These are phyloP conservation scores for Cantharis nigra DNA, from an alignment of 2,888 invertebrate genomes.

Conservation along the genomic window DNA sequence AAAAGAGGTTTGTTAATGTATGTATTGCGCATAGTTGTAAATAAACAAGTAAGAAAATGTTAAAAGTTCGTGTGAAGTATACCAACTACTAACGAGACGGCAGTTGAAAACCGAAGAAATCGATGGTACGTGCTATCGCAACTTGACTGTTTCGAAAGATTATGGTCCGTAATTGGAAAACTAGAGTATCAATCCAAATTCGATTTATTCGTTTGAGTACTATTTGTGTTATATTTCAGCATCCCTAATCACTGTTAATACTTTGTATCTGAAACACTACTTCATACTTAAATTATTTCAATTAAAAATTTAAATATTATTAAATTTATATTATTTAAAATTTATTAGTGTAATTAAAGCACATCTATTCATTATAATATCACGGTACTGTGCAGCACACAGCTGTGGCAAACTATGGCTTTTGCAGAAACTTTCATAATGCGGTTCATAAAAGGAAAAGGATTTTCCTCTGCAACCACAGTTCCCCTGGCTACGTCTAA, in stretches of 20 bases:
- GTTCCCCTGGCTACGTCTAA: too few species aligned
- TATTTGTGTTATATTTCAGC: constrained; percentile 11
- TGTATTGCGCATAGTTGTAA: constrained; percentile 3
- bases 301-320: not conserved
- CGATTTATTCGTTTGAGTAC: constrained; percentile 23
- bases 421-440: not conserved
- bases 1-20: not conserved
- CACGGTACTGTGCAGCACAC: not conserved
- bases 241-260: constrained; percentile 6
- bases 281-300: not conserved
- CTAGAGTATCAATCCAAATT: constrained; percentile 25
- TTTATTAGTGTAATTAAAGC: not conserved
- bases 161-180: constrained; percentile 23
- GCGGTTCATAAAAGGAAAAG: not conserved
- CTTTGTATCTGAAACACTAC: not conserved
- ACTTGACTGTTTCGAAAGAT: constrained; percentile 22
- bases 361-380: not conserved
- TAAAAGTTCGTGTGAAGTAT: constrained; percentile 9
- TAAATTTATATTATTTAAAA: not conserved
- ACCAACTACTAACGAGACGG: constrained; percentile 24
- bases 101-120: constrained; percentile 20
- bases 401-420: not conserved
- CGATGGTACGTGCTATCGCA: constrained; percentile 22
- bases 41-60: constrained; percentile 6
- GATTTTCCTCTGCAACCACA: not conserved